Percentiles rank a stretch among this genome's conserved stretches.
phyloP scores from a whole-genome alignment of 1,140 invertebrate genomes.

The Neodiprion pinetum region DNA sequence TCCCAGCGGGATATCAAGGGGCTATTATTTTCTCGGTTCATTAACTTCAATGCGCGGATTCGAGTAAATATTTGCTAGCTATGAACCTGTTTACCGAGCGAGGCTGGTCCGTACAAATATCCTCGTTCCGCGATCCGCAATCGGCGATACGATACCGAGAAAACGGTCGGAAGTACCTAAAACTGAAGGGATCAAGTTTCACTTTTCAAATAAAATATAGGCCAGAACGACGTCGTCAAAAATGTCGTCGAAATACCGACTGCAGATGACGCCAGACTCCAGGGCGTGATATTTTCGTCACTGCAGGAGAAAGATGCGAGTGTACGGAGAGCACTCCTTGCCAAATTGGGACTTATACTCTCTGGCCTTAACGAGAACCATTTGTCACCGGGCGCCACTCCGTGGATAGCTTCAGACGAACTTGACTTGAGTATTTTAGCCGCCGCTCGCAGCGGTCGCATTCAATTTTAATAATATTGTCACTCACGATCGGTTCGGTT shows the following conservation, averaged over 20 bases:
- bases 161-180: too few species aligned
- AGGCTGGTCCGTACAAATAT: too few species aligned
- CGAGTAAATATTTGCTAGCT: not conserved
- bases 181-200: too few species aligned
- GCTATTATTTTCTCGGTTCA: slow-evolving; percentile 5
- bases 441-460: not conserved
- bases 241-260: too few species aligned
- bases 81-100: not conserved
- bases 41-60: not conserved
- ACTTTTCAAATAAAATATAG: too few species aligned
- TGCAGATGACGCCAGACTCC: too few species aligned
- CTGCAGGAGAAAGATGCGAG: not conserved
- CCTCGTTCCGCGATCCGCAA: too few species aligned
- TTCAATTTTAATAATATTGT: not conserved
- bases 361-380: not conserved
- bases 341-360: not conserved
- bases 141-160: too few species aligned
- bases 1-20: slow-evolving; percentile 1
- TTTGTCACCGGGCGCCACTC: not conserved
- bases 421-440: not conserved
- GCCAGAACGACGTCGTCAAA: too few species aligned
- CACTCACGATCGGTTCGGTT: not conserved
- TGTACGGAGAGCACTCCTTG: not conserved
- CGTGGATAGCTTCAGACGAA: not conserved
- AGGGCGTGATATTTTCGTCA: too few species aligned